Evolutionary conservation across 1,140 invertebrate genomes (phyloP).

Genomic region (Probaryconus sp.): DNA sequence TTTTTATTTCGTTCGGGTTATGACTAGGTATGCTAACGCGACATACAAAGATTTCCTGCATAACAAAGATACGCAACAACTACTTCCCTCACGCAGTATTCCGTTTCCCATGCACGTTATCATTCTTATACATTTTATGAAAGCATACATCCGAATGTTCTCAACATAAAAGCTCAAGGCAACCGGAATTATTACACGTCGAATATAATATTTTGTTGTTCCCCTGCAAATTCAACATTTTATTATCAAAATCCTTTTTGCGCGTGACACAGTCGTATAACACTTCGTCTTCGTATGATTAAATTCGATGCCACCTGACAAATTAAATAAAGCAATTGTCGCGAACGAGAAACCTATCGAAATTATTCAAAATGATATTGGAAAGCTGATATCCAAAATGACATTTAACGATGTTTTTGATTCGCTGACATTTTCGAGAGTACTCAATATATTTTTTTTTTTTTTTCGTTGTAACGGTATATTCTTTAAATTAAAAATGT

Average conservation of each 20-base stretch:
- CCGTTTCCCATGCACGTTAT: slow-evolving; percentile 22
- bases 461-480: too few species aligned
- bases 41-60: slow-evolving; percentile 36
- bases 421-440: too few species aligned
- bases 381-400: too few species aligned
- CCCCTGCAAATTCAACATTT: slow-evolving; percentile 28
- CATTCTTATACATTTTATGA: slow-evolving; percentile 47
- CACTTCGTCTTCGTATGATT: background rate
- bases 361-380: too few species aligned
- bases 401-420: too few species aligned
- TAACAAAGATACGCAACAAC: slow-evolving; percentile 50
- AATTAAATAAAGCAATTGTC: slow-evolving; percentile 5
- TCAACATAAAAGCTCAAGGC: slow-evolving; percentile 36
- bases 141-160: slow-evolving; percentile 33
- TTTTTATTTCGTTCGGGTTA: slow-evolving; percentile 54
- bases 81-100: slow-evolving; percentile 35
- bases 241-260: slow-evolving; percentile 22
- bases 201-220: slow-evolving; percentile 33
- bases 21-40: slow-evolving; percentile 28
- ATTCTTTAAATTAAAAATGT: too few species aligned
- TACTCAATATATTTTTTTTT: too few species aligned
- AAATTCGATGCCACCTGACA: too few species aligned
- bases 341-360: too few species aligned
- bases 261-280: background rate
- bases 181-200: slow-evolving; percentile 42